phyloP scores from a whole-genome alignment of 2,113 vertebrate genomes.

The Lophotis ruficrista region DNA sequence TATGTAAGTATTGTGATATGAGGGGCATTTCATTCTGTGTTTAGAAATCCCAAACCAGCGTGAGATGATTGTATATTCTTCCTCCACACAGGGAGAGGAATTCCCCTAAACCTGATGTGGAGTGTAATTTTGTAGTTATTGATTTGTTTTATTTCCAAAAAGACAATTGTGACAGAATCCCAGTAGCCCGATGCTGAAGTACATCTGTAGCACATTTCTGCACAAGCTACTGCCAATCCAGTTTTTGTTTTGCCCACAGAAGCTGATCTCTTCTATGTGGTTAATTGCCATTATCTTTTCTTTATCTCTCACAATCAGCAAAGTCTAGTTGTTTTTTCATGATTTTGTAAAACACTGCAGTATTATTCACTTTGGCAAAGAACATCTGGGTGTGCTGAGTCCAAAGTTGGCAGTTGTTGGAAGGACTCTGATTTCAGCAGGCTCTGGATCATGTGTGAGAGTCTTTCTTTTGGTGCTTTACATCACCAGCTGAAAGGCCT shows the following conservation, averaged over 20 bases:
- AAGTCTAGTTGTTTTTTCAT: neutral
- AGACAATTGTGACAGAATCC: neutral
- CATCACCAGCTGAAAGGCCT: constrained; percentile 22
- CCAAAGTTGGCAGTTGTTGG: constrained; percentile 5
- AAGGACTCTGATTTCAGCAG: neutral
- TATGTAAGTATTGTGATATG: neutral
- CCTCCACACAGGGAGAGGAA: neutral
- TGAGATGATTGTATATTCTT: constrained; percentile 21
- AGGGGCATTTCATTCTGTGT: constrained; percentile 26
- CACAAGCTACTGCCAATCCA: constrained; percentile 23
- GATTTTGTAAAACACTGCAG: neutral
- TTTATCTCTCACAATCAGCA: neutral
- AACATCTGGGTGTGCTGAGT: neutral
- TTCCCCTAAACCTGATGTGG: constrained; percentile 10
- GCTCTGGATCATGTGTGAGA: neutral
- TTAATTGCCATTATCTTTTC: constrained; percentile 52
- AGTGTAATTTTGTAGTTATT: constrained; percentile 38
- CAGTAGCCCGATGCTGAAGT: neutral
- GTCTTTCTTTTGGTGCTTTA: neutral
- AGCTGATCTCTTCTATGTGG: constrained; percentile 33
- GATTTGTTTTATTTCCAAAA: constrained; percentile 44
- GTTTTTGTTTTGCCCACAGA: constrained; percentile 54
- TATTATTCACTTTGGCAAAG: neutral
- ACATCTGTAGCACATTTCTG: constrained; percentile 31
- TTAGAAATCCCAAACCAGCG: constrained; percentile 39